Evolutionary conservation across 1,140 invertebrate genomes (phyloP).

Genomic region (Armadillidium nasatum): DNA sequence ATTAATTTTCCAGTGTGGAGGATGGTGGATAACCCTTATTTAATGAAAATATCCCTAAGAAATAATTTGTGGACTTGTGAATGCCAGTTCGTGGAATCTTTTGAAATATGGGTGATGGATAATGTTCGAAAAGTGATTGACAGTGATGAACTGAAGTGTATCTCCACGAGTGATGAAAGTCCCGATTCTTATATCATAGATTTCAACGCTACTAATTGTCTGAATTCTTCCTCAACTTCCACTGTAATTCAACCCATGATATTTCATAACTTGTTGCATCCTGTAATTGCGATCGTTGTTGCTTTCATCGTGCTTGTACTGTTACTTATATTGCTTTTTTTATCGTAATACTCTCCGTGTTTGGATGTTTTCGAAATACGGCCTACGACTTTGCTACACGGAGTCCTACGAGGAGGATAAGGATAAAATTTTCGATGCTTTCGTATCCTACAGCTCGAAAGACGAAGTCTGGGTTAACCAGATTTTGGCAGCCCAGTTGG

Average conservation of each 20-base stretch:
- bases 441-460: slow-evolving; percentile 83
- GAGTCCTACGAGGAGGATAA: slow-evolving; percentile 57
- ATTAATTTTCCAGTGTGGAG: slow-evolving; percentile 62
- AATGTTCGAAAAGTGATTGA: slow-evolving; percentile 43
- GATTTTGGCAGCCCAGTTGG: slow-evolving; percentile 73
- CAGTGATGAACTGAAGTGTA: slow-evolving; percentile 40
- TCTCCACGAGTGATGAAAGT: slow-evolving; percentile 33
- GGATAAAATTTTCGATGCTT: slow-evolving; percentile 82
- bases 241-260: slow-evolving; percentile 45
- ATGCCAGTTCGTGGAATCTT: slow-evolving; percentile 50
- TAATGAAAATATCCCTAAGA: slow-evolving; percentile 48
- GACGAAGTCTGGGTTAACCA: slow-evolving; percentile 83
- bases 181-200: slow-evolving; percentile 44
- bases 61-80: slow-evolving; percentile 54
- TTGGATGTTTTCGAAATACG: slow-evolving; percentile 50
- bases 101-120: slow-evolving; percentile 39
- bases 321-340: slow-evolving; percentile 48
- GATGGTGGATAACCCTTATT: slow-evolving; percentile 49
- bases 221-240: slow-evolving; percentile 46
- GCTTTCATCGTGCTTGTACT: slow-evolving; percentile 46
- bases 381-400: slow-evolving; percentile 47
- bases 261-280: slow-evolving; percentile 43
- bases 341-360: slow-evolving; percentile 50
- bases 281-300: slow-evolving; percentile 40
- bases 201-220: slow-evolving; percentile 47